Percentiles rank a stretch among this genome's conserved stretches.
phyloP scores from a whole-genome alignment of 2,888 invertebrate species.

The Meliscaeva auricollis region DNA sequence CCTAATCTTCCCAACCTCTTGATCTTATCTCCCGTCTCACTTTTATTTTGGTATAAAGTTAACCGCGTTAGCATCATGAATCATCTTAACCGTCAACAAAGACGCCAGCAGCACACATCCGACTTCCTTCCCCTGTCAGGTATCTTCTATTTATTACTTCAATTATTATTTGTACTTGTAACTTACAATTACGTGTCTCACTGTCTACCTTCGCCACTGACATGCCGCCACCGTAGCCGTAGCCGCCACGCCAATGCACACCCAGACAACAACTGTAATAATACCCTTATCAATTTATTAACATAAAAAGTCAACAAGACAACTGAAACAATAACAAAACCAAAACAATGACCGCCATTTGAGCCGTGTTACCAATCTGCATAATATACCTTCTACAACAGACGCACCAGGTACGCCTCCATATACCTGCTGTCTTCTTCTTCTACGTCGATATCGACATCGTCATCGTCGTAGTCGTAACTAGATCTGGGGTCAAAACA shows the following conservation, averaged over 20 bases:
- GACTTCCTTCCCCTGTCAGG: slow-evolving; percentile 27
- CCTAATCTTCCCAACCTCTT: neutral
- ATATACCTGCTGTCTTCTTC: slow-evolving; percentile 27
- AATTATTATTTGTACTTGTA: slow-evolving; percentile 26
- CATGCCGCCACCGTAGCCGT: neutral
- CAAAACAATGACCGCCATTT: slow-evolving; percentile 60
- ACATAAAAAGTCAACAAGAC: slow-evolving; percentile 42
- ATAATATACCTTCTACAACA: slow-evolving; percentile 2
- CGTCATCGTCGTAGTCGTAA: slow-evolving; percentile 48
- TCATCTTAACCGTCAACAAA: slow-evolving; percentile 21
- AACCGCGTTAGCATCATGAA: slow-evolving; percentile 6
- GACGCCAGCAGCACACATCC: slow-evolving; percentile 20
- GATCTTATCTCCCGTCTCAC: neutral
- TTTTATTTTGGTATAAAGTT: neutral
- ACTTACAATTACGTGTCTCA: slow-evolving; percentile 34
- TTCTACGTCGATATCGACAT: neutral
- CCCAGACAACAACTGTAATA: slow-evolving; percentile 43
- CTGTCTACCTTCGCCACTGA: slow-evolving; percentile 21
- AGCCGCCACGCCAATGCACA: slow-evolving; percentile 8
- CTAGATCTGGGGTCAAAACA: slow-evolving; percentile 69
- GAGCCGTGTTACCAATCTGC: slow-evolving; percentile 29
- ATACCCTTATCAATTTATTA: slow-evolving; percentile 46
- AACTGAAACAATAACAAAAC: slow-evolving; percentile 34
- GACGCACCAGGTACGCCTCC: slow-evolving; percentile 28
- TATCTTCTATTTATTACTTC: slow-evolving; percentile 35